These are phyloP conservation scores for Spodoptera frugiperda DNA, from an alignment of 1,140 invertebrate genomes.

Conservation along the genomic window DNA sequence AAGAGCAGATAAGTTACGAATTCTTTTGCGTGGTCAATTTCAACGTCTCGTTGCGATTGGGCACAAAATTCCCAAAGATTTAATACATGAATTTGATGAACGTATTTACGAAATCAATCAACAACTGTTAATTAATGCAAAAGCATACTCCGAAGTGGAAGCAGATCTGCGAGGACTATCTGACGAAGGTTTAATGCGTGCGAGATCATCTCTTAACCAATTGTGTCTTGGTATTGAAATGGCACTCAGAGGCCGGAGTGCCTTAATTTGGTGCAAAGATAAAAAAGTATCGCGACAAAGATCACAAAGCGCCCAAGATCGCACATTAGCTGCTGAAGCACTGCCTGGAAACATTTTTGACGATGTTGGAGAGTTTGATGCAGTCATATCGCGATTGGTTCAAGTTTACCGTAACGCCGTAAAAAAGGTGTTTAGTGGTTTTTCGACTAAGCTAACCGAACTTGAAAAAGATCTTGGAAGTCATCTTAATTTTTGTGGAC, in stretches of 20 bases:
- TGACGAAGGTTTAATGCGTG: constrained; percentile 59
- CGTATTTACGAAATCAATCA: constrained; percentile 75
- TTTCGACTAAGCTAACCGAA: constrained; percentile 60
- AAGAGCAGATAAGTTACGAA: constrained; percentile 63
- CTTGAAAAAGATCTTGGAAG: constrained; percentile 60
- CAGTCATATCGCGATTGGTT: constrained; percentile 57
- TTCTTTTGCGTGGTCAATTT: constrained; percentile 68
- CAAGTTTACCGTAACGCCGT: constrained; percentile 64
- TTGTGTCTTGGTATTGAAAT: constrained; percentile 57
- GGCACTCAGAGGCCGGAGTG: constrained; percentile 50
- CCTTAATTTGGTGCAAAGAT: constrained; percentile 47
- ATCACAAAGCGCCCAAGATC: constrained; percentile 49
- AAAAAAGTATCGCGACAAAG: constrained; percentile 43
- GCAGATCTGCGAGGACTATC: constrained; percentile 65
- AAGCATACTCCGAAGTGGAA: constrained; percentile 68
- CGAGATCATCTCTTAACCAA: constrained; percentile 67
- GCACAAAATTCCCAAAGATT: constrained; percentile 64
- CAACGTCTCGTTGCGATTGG: constrained; percentile 62
- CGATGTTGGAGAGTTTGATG: constrained; percentile 59
- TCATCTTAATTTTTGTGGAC: constrained; percentile 43
- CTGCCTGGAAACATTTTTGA: constrained; percentile 39
- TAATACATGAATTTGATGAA: constrained; percentile 75
- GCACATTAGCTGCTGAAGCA: constrained; percentile 20
- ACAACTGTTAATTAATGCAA: constrained; percentile 72
- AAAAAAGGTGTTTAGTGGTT: constrained; percentile 56